Conservation (phyloP, 2,888 invertebrate species). For the Meandrusa payeni region DNA sequence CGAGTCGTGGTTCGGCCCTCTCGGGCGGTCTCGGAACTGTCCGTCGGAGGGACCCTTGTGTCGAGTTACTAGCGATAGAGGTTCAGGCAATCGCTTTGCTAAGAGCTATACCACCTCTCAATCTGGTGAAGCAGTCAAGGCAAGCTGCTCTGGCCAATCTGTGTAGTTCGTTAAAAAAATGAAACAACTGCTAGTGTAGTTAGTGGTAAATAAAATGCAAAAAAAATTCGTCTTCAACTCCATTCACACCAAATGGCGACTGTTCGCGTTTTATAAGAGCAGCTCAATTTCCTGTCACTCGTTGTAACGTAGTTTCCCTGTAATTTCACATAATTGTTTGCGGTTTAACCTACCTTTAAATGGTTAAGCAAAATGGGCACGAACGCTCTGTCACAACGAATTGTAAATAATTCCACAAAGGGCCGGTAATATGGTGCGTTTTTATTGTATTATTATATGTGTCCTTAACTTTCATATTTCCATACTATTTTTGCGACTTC, state of each 20-base stretch:
- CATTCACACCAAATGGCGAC: constrained; percentile 20
- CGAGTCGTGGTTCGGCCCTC: no score
- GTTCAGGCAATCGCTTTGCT: no score
- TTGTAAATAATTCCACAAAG: constrained; percentile 52
- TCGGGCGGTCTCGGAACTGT: no score
- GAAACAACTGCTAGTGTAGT: no score
- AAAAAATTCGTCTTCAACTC: neutral
- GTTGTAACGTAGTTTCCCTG: constrained; percentile 47
- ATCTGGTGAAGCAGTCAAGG: no score
- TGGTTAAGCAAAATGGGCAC: constrained; percentile 51
- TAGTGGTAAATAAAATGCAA: neutral
- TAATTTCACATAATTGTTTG: constrained; percentile 56
- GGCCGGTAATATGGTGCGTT: constrained; percentile 41
- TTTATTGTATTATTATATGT: constrained; percentile 55
- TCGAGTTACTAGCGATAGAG: no score
- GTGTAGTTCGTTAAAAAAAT: no score
- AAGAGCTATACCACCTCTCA: no score
- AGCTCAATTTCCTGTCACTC: constrained; percentile 43
- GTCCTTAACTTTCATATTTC: constrained; percentile 45
- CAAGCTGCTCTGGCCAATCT: no score
- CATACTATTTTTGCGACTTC: constrained; percentile 43
- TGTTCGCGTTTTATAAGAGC: constrained; percentile 40
- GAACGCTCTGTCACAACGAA: constrained; percentile 40
- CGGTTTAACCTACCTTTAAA: constrained; percentile 56
- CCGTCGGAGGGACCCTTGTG: no score